phyloP scores from a whole-genome alignment of 2,797 vertebrate species.

The Tarsius wallacei region DNA sequence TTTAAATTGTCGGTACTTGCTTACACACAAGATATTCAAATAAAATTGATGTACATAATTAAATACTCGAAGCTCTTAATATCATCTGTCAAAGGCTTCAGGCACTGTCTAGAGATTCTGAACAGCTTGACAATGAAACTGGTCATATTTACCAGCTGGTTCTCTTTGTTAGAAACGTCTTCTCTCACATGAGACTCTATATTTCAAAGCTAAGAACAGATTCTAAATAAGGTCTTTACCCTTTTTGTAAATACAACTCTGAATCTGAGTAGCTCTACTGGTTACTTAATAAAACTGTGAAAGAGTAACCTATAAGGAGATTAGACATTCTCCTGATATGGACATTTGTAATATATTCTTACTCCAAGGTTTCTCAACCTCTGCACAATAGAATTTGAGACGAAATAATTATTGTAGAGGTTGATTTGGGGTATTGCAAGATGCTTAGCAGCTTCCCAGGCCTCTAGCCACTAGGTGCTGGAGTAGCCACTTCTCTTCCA shows the following conservation, averaged over 20 bases:
- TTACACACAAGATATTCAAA: neutral
- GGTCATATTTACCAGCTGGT: neutral
- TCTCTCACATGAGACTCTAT: neutral
- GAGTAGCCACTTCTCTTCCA: too few relatives aligned
- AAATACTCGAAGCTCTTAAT: conserved; percentile 34
- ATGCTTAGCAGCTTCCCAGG: neutral
- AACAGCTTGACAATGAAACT: neutral
- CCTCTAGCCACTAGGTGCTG: neutral
- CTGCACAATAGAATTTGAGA: neutral
- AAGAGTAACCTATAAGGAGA: neutral
- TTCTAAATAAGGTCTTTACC: neutral
- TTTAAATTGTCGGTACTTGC: conserved; percentile 38
- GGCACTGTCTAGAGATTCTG: neutral
- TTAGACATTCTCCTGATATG: neutral
- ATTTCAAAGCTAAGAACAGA: conserved; percentile 45
- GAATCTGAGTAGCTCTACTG: neutral
- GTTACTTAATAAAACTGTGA: conserved; percentile 15
- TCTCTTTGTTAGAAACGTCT: neutral
- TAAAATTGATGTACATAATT: conserved; percentile 50
- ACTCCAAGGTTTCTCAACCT: neutral
- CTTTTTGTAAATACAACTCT: neutral
- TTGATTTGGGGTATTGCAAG: neutral
- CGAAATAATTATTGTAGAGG: neutral
- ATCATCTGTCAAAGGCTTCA: conserved; percentile 30
- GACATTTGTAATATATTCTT: neutral